These are phyloP conservation scores for Megalurothrips usitatus DNA, from an alignment of 2,888 invertebrate genomes.

Conservation along the genomic window DNA sequence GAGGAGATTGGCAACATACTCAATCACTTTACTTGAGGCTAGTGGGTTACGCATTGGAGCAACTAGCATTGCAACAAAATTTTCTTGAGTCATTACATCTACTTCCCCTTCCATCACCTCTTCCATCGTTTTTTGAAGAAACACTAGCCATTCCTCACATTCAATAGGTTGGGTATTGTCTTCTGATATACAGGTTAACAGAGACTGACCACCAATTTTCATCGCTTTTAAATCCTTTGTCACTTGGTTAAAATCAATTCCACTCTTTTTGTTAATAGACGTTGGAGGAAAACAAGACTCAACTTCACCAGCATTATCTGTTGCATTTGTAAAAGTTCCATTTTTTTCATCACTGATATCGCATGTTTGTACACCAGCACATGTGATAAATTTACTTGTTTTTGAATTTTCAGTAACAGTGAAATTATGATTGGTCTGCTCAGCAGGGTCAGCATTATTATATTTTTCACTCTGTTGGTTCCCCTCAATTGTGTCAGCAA, in stretches of 20 bases:
- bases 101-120: constrained; percentile 78
- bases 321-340: too few relatives aligned
- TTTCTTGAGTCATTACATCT: constrained; percentile 54
- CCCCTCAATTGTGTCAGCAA: too few relatives aligned
- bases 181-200: constrained; percentile 34
- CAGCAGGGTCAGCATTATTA: too few relatives aligned
- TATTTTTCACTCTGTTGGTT: too few relatives aligned
- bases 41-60: constrained; percentile 61
- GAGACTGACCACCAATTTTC: constrained; percentile 38
- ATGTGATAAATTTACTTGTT: not conserved
- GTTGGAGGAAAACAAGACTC: too few relatives aligned
- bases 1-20: constrained; percentile 59
- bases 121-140: constrained; percentile 72
- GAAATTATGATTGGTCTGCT: too few relatives aligned
- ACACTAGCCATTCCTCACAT: constrained; percentile 82
- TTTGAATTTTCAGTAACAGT: too few relatives aligned
- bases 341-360: not conserved
- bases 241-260: constrained; percentile 4
- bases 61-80: constrained; percentile 55
- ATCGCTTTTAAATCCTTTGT: constrained; percentile 32
- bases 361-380: not conserved
- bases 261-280: not conserved
- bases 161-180: constrained; percentile 58
- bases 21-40: constrained; percentile 58
- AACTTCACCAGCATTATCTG: too few relatives aligned